Base-by-base conservation (phyloP, 2,113 vertebrate species). In the Galemys pyrenaicus region DNA sequence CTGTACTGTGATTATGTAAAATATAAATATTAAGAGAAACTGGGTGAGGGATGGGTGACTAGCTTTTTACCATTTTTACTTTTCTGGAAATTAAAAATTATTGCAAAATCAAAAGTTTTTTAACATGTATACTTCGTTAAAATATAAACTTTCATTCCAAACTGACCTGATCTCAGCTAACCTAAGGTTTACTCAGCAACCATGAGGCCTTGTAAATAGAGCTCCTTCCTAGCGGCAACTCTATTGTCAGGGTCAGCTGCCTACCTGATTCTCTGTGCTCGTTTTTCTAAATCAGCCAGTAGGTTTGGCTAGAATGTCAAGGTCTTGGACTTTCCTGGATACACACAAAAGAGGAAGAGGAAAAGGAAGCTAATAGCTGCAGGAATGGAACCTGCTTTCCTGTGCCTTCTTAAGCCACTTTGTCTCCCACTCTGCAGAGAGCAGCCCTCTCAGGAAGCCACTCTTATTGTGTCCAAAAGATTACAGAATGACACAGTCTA, bases 161-260 rank as follows among this genome's bases (percentile, higher is more conserved):
- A 19, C 32, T 64, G 70, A 37, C 15, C 70, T 28, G 49, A 24
- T 7, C 67, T n/a, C 15, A 39, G 39, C 54, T 79, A 19, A n/a
- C 5, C 58, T 74, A 46, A 81, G 67, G 28, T 54, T 51, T 32
- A 17, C 6, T 10, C 16, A 32, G 83, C 24, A 88, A 64, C 1
- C 0, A 73, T 4, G 15, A 17, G 32, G 16, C 60, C 49, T 65
- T 35, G 67, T 11, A 54, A 35, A 67, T 32, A 0, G n/a, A 6
- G 28, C 67, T 39, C 41, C 3, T 15, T 11, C 5, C 15, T 28
- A 26, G 28, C 0, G 3, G 56, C 28, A 24, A 0, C 30, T 35
- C 12, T 8, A 11, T 3, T 6, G 10, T 24, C n/a, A 39, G 2
- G 67, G n/a, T 79, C 68, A 28, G 32, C 17, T 5, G 58, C 37